Evolutionary conservation across 2,797 vertebrate genomes (phyloP).

Genomic region (Eospalax fontanierii): DNA sequence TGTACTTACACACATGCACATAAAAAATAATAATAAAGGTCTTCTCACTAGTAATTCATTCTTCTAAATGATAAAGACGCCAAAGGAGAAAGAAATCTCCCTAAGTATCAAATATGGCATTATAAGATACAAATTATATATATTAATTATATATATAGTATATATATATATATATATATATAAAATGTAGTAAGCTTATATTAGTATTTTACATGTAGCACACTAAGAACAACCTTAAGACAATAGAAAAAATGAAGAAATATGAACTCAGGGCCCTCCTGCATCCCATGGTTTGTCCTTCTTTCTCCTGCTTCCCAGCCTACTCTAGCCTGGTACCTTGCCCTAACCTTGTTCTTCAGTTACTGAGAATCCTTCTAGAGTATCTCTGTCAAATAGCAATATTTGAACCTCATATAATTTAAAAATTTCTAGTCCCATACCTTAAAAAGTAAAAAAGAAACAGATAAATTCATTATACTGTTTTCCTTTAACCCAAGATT

Average conservation of each 20-base stretch:
- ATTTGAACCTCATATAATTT: neutral
- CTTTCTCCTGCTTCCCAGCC: neutral
- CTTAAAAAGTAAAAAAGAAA: constrained; percentile 29
- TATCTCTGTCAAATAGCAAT: neutral
- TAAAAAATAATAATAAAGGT: too few species aligned
- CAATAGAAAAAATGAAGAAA: neutral
- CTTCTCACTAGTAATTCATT: neutral
- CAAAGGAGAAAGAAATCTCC: neutral
- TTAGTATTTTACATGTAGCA: neutral
- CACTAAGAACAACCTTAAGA: neutral
- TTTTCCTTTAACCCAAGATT: constrained; percentile 9
- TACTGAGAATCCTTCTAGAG: neutral
- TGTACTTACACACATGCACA: too few species aligned
- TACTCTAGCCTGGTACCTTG: neutral
- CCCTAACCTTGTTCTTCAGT: neutral
- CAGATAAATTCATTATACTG: constrained; percentile 32
- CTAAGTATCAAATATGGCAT: neutral
- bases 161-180: too few species aligned
- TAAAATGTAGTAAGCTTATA: neutral
- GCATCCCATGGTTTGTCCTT: neutral
- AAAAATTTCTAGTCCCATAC: neutral
- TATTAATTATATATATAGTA: constrained; percentile 5
- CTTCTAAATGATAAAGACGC: neutral
- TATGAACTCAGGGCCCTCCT: neutral
- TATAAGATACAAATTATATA: neutral